Evolutionary conservation across 2,113 vertebrate species (phyloP), one percentile per base, ranked within the genome.

Genomic region (Antigone vipio): DNA sequence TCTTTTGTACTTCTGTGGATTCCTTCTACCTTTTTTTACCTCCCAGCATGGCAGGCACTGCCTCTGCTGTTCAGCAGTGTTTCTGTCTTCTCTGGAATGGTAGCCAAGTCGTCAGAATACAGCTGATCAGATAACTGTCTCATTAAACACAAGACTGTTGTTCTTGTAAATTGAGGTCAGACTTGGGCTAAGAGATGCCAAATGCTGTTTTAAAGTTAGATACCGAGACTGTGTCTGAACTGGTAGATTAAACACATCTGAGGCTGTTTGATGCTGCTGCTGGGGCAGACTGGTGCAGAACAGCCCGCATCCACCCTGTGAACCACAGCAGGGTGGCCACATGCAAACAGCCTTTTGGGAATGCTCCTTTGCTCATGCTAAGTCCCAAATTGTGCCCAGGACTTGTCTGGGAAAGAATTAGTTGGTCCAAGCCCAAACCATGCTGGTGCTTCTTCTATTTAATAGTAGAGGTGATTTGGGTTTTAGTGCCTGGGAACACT

Each of bases 151-250:
- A 1, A 92, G 92, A 68, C 87, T 94, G 87, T 93, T 97, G 92
- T 91, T 95, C 94, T 95, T 95, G 92, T 94, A 97, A 97, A 97
- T 38, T 96, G 96, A 96, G 94, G 93, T 89, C 94, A 91, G 93
- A 60, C 93, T 94, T 18, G 27, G 92, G 71, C 87, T 91, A 9
- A 58, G 89, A 66, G 94, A 66, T 96, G 89, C 94, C 94, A 97
- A 93, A 42, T 82, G 71, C 84, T 76, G 53, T 94, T 93, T 92
- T 78, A 62, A 38, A 91, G 91, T 78, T 26, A 32, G 94, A 79
- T 88, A 42, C 91, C 2, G 2, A 92, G 80, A 11, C 91, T 30
- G 24, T 92, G 85, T 92, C 88, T 96, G 92, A 82, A 58, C 6
- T 40, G 19, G 91, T 5, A 18, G 84, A 89, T 95, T 30, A 75